Evolutionary conservation across 2,888 invertebrate species (phyloP).

Genomic region (Alviniconcha strummeri): DNA sequence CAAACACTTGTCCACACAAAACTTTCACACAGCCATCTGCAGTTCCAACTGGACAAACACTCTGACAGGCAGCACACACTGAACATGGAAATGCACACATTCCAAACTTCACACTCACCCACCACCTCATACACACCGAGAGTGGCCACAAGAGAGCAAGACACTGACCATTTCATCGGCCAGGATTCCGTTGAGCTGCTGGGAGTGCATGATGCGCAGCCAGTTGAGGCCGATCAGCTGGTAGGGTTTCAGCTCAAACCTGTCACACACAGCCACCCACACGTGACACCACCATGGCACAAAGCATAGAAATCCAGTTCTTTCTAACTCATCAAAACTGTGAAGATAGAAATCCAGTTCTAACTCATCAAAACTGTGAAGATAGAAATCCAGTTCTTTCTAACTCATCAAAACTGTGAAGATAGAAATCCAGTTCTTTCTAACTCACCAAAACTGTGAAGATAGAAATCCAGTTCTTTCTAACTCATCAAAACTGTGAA

Average conservation of each 20-base stretch:
- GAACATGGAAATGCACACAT: neutral
- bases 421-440: too few relatives aligned
- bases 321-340: too few relatives aligned
- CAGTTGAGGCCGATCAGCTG: slow-evolving; percentile 85
- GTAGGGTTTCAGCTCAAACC: slow-evolving; percentile 87
- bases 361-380: too few relatives aligned
- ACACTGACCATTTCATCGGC: slow-evolving; percentile 92
- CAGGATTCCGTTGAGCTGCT: slow-evolving; percentile 93
- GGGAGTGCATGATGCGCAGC: slow-evolving; percentile 90
- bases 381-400: too few relatives aligned
- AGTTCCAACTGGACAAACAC: neutral
- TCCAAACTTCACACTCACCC: neutral
- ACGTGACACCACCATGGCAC: neutral
- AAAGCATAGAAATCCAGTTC: too few relatives aligned
- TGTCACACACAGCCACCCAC: slow-evolving; percentile 68
- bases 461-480: too few relatives aligned
- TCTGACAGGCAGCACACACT: neutral
- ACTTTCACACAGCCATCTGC: neutral
- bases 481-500: too few relatives aligned
- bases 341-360: too few relatives aligned
- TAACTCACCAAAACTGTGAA: too few relatives aligned
- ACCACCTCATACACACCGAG: neutral
- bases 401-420: too few relatives aligned
- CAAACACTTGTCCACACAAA: neutral
- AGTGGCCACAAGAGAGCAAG: neutral